Evolutionary conservation across 1,140 invertebrate genomes (phyloP), one percentile per base, ranked within the genome.

Genomic region (Leptopilina boulardi): DNA sequence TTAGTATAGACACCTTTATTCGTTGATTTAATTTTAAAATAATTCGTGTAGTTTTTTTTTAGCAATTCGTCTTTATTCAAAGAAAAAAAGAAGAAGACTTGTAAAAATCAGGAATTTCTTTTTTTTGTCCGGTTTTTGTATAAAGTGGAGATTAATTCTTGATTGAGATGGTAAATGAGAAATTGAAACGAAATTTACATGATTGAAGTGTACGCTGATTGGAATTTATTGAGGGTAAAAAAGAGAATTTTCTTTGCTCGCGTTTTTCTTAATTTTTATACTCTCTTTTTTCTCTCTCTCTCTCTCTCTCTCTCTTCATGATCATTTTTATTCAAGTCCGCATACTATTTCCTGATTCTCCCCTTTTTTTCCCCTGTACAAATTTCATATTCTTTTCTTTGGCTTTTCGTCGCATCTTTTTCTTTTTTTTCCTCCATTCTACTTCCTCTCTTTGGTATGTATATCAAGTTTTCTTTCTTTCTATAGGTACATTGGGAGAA

Each of bases 121-220:
- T n/a, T 15, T 11, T 30, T 2, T 66, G 6, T 11, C 4, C n/a
- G 15, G 30, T 66, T 66, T 66, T 6, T n/a, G 23, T 66, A 15
- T 66, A 8, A 66, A 66, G 59, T 66, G 21, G 21, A 66, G 23
- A 66, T 66, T 66, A 66, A 66, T 66, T n/a, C 26, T 26, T 66
- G 26, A 66, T 66, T 66, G 59, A 66, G 59, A 23, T 30, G 23
- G 59, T 66, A 66, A 66, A 30, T 66, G 59, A 66, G 26, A 30
- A 30, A 66, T 66, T 66, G 23, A 66, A 66, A 66, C 21, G 23
- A 34, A 66, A 66, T 66, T 66, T 66, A 66, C 59, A 66, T 66
- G 59, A n/a, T 66, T 66, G 59, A 66, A 66, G 59, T 30, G 15
- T 11, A n/a, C 13, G 21, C 59, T 66, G 59, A 66, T 66, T 66